Base-by-base conservation (phyloP, 2,888 invertebrate species). In the Flabesymbios commensalis region DNA sequence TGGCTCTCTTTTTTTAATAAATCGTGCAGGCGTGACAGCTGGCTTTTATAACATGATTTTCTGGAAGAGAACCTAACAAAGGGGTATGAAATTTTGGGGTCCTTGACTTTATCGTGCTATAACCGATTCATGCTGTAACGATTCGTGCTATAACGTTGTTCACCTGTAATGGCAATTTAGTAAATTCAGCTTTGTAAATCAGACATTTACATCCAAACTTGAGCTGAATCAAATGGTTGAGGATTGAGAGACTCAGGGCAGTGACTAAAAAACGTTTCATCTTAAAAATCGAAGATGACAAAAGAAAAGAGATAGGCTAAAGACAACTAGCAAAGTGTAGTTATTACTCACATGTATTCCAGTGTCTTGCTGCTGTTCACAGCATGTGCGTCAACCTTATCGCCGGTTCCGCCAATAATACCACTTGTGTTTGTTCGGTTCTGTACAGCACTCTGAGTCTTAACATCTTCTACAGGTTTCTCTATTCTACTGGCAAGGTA, bases 401-500 rank as follows among this genome's bases (percentile, higher is more conserved):
- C 72, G 2, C 71, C 71, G 19, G 61, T 53, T 0, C 68, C 73
- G 1, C 74, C 76, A 43, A 75, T 70, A 22, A 76, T 68, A 39
- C 78, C 75, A 24, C 71, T 71, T 14, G 69, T 63, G 17, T 72
- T 74, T 39, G 61, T 63, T 32, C 54, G 59, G 29, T 55, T 4
- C 47, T 55, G 26, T 3, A 47, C 48, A 29, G 28, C 17, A 39
- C n/a, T 19, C 33, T 32, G 10, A 5, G 10, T 5, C 36, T 33
- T 31, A 14, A 22, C 2, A 28, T 32, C 39, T n/a, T 36, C 45
- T 22, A 43, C 72, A 2, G 77, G 70, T n/a, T 77, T 78, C 51
- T 78, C 78, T 41, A 84, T 74, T 19, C 84, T 75, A 69, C 80
- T 83, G 4, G 74, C 62, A 33, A 86, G 74, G 77, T 89, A 91